A percentile compares a stretch with the other conserved stretches of the same genome.
phyloP scores from a whole-genome alignment of 2,797 vertebrate species.

The Chloroceryle amazona region DNA sequence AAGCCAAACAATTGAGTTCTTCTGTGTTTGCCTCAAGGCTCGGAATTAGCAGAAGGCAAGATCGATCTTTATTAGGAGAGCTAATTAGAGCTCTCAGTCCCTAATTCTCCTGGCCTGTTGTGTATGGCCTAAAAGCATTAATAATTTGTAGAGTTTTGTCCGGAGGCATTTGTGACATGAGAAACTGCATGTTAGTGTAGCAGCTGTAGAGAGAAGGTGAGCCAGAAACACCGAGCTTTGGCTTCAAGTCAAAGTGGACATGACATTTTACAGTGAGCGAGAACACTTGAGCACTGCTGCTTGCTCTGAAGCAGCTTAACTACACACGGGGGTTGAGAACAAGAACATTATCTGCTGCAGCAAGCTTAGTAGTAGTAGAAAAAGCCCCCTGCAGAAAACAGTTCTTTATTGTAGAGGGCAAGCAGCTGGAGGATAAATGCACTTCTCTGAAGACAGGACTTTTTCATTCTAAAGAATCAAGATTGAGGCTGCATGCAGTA shows the following conservation, averaged over 20 bases:
- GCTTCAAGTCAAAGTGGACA: neutral
- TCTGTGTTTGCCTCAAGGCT: neutral
- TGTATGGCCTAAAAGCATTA: neutral
- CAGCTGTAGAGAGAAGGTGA: neutral
- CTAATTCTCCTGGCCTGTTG: neutral
- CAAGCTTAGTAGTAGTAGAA: neutral
- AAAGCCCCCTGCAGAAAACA: neutral
- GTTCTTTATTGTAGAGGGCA: neutral
- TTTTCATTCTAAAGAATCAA: neutral
- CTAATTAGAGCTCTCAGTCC: neutral
- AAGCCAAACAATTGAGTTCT: neutral
- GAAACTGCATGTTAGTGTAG: neutral
- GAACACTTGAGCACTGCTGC: neutral
- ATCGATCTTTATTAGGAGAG: neutral
- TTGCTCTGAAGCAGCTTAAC: neutral
- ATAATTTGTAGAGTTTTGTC: neutral
- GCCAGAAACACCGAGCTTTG: neutral
- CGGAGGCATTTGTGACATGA: neutral
- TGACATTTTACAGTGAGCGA: neutral
- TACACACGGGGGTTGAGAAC: accelerated
- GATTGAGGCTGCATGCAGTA: neutral
- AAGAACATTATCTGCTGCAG: neutral
- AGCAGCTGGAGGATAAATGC: neutral
- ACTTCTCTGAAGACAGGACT: neutral
- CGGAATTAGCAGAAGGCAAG: neutral